These are phyloP conservation scores for Sturmia bella DNA, from an alignment of 2,888 invertebrate species.

Conservation along the genomic window DNA sequence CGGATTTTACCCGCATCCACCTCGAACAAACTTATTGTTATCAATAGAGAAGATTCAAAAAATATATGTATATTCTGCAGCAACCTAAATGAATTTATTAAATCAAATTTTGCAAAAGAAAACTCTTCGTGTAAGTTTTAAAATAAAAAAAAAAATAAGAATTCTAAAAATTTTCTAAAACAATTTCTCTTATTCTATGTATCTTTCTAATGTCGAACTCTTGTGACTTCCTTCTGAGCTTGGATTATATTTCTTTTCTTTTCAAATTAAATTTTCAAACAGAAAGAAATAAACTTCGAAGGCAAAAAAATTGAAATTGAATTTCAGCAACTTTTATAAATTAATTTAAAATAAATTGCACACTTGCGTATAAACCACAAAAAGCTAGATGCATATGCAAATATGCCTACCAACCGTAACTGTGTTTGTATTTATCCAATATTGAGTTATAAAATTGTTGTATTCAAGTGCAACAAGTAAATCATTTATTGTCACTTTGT, in stretches of 20 bases:
- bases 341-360: slow-evolving; percentile 39
- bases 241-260: slow-evolving; percentile 40
- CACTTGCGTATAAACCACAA: slow-evolving; percentile 28
- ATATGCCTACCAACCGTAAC: not conserved
- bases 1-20: too few relatives aligned
- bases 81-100: too few relatives aligned
- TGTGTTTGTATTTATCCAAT: not conserved
- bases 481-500: slow-evolving; percentile 63
- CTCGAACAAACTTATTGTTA: too few relatives aligned
- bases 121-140: not conserved
- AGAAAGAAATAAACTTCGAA: slow-evolving; percentile 21
- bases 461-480: slow-evolving; percentile 26
- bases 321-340: slow-evolving; percentile 56
- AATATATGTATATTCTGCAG: too few relatives aligned
- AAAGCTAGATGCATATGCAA: not conserved
- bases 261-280: slow-evolving; percentile 48
- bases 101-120: not conserved
- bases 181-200: not conserved
- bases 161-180: not conserved
- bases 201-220: slow-evolving; percentile 21
- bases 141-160: not conserved
- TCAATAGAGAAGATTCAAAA: too few relatives aligned
- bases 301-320: slow-evolving; percentile 45
- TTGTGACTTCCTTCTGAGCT: slow-evolving; percentile 15
- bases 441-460: slow-evolving; percentile 38